phyloP scores from a whole-genome alignment of 2,797 vertebrate genomes.

The Hephaestus fuliginosus region DNA sequence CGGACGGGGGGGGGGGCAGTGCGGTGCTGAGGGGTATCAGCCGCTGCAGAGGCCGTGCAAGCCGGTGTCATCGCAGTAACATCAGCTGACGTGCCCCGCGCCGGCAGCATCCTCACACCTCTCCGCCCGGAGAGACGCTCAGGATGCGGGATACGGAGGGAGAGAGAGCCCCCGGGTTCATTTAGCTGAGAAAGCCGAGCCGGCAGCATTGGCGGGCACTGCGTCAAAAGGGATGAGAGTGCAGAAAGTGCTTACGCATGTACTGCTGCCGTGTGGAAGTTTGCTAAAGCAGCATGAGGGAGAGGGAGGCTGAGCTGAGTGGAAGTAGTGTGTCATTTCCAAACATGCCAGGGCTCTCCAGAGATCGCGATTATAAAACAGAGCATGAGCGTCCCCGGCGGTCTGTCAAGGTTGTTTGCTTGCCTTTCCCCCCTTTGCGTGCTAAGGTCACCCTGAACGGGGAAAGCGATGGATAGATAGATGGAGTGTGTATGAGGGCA shows the following conservation, averaged over 20 bases:
- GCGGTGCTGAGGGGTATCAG: conserved; percentile 21
- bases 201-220: conserved; percentile 67
- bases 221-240: conserved; percentile 78
- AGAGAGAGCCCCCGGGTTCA: conserved; percentile 17
- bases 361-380: neutral
- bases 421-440: conserved; percentile 16
- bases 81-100: conserved; percentile 26
- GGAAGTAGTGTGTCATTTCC: conserved; percentile 21
- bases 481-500: neutral
- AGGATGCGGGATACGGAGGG: neutral
- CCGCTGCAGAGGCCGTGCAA: conserved; percentile 20
- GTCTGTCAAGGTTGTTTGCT: conserved; percentile 51
- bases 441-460: conserved; percentile 62
- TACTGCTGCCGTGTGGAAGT: conserved; percentile 58
- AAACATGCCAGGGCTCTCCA: conserved; percentile 16
- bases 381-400: conserved; percentile 8
- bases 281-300: conserved; percentile 18
- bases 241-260: conserved; percentile 67
- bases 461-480: neutral
- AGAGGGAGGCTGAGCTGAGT: neutral
- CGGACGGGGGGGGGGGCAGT: conserved; percentile 31
- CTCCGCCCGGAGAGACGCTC: conserved; percentile 9
- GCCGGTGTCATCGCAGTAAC: conserved; percentile 42
- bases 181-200: conserved; percentile 23
- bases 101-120: conserved; percentile 31